These are phyloP conservation scores for Vulpes lagopus DNA, from an alignment of 2,113 vertebrate species.

Conservation along the genomic window DNA sequence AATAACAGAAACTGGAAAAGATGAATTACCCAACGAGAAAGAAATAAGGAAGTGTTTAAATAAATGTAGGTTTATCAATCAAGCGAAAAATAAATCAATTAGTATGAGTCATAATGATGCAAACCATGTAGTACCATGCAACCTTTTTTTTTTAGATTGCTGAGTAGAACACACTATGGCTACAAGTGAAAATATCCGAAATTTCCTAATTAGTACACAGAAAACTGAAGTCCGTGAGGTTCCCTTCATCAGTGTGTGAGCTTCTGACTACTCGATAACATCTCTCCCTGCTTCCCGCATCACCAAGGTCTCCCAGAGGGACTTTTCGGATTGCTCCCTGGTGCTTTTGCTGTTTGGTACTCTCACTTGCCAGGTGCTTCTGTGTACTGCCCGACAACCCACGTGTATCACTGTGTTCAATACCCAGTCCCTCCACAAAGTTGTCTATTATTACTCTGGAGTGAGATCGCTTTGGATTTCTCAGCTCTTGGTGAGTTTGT, in stretches of 20 bases:
- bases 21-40: not conserved
- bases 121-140: not conserved
- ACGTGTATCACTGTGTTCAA: not conserved
- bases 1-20: not conserved
- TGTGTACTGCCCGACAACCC: not conserved
- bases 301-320: not conserved
- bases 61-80: not conserved
- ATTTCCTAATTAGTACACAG: not conserved
- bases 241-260: not conserved
- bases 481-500: not conserved
- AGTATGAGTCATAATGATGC: not conserved
- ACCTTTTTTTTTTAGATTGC: not conserved
- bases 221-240: not conserved
- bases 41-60: not conserved
- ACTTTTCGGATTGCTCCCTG: rapidly evolving
- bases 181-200: not conserved
- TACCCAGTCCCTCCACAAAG: not conserved
- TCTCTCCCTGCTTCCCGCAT: not conserved
- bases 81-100: not conserved
- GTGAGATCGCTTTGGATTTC: not conserved
- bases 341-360: not conserved
- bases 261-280: too few species aligned
- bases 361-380: not conserved
- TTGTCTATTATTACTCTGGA: not conserved
- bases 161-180: not conserved